Evolutionary conservation across 1,140 invertebrate genomes (phyloP), one percentile per base, ranked within the genome.

Genomic region (Zelostemma sp.): DNA sequence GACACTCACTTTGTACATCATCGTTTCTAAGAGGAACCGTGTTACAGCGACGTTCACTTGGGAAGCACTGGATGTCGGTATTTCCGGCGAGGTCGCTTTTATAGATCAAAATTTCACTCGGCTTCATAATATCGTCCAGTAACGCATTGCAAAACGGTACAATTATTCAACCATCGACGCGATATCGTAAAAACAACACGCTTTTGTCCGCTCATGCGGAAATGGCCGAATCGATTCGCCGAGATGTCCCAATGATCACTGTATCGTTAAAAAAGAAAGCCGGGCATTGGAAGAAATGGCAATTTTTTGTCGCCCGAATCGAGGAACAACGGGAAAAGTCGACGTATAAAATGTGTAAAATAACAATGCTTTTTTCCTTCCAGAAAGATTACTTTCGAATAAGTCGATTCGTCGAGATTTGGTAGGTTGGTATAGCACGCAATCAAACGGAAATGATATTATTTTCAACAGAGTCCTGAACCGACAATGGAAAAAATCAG

Each of bases 61-160:
- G 35, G 35, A 41, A 53, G 57, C 18, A 60, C 48, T 73, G 67
- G 67, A 58, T 55, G 35, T 16, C n/a, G 45, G 18, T 12, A 48
- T 68, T 59, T 59, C 55, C n/a, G 50, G 43, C 31, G 58, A 62
- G 47, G 50, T 49, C 6, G 60, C 72, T 73, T 73, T 70, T 73
- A 73, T 73, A 73, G 41, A 2, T 6, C 11, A 35, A 35, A 65
- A 68, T 70, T 74, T 74, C 72, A 65, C 72, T 74, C 53, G 49
- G 25, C 53, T 43, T 14, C 18, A 31, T 51, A 58, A 54, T 62
- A 65, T 60, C 53, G 60, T 61, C 65, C 43, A 65, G 61, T 68
- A 74, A 70, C 59, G 60, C 49, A 71, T 74, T 74, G 58, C 72
- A 71, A 71, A 74, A 74, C n/a, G n/a, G 6, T 63, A 63, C 67